Evolutionary conservation across 2,797 vertebrate genomes (phyloP).

Genomic region (Echeneis naucrates): DNA sequence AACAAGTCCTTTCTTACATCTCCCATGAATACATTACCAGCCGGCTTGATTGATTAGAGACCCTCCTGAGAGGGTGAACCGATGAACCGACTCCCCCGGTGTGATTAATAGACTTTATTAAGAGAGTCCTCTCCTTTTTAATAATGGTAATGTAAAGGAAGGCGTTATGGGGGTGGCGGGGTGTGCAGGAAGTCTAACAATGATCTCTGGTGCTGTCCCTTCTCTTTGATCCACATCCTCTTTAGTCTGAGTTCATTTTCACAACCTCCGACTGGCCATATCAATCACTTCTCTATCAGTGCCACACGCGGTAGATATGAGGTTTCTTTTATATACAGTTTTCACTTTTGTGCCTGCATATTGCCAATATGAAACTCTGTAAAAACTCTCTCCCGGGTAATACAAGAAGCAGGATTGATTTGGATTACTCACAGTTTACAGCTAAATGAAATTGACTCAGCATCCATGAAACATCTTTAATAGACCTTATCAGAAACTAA

Average conservation of each 20-base stretch:
- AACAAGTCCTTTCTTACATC: slow-evolving; percentile 86
- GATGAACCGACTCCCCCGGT: slow-evolving; percentile 82
- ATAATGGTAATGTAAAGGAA: slow-evolving; percentile 86
- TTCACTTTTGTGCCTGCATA: slow-evolving; percentile 49
- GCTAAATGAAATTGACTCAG: slow-evolving; percentile 73
- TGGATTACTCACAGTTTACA: slow-evolving; percentile 62
- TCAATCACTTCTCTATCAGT: slow-evolving; percentile 75
- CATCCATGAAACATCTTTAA: slow-evolving; percentile 66
- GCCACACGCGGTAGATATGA: slow-evolving; percentile 49
- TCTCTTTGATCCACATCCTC: slow-evolving; percentile 72
- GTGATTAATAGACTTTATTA: slow-evolving; percentile 91
- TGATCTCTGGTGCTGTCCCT: slow-evolving; percentile 72
- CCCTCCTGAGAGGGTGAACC: slow-evolving; percentile 80
- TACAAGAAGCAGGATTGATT: slow-evolving; percentile 71
- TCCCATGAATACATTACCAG: slow-evolving; percentile 86
- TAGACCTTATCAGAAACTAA: slow-evolving; percentile 53
- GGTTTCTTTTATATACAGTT: slow-evolving; percentile 67
- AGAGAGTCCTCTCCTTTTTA: slow-evolving; percentile 86
- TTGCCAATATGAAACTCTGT: slow-evolving; percentile 66
- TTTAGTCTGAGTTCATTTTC: slow-evolving; percentile 73
- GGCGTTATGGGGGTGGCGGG: slow-evolving; percentile 40
- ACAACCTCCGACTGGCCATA: slow-evolving; percentile 62
- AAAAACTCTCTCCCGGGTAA: slow-evolving; percentile 69
- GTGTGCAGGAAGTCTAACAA: slow-evolving; percentile 74
- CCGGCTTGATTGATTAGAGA: slow-evolving; percentile 86